A percentile compares a stretch with the other conserved stretches of the same genome.
Evolutionary conservation across 2,113 vertebrate species (phyloP).

Genomic region (Antechinus flavipes): DNA sequence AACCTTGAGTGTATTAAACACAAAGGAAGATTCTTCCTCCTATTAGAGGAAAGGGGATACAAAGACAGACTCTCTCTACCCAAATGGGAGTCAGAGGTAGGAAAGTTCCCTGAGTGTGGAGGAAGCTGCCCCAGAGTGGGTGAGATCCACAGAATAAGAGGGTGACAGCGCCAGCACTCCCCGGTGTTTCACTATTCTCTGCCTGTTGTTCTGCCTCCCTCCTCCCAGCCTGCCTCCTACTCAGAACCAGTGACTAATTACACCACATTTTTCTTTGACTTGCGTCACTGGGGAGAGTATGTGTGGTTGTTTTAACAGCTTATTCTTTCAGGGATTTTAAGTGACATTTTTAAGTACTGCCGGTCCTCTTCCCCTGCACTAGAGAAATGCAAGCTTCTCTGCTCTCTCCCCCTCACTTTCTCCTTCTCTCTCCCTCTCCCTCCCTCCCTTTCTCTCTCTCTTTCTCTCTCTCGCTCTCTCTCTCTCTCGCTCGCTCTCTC

Average conservation of each 20-base stretch:
- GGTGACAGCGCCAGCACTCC: conserved; percentile 17
- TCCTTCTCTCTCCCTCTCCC: conserved; percentile 24
- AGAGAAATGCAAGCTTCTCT: conserved; percentile 43
- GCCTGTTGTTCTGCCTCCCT: conserved; percentile 66
- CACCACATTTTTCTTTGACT: conserved; percentile 55
- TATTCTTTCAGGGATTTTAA: conserved; percentile 71
- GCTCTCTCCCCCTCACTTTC: conserved; percentile 59
- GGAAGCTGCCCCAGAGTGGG: background rate
- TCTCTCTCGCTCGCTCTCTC: background rate
- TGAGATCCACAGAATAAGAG: background rate
- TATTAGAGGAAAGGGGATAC: background rate
- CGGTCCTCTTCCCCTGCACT: conserved; percentile 65
- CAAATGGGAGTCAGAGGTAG: background rate
- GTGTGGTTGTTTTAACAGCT: conserved; percentile 68
- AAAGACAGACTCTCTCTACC: conserved; percentile 1
- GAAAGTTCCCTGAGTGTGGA: background rate
- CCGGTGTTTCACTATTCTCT: background rate
- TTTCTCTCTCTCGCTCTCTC: background rate
- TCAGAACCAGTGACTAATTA: conserved; percentile 78
- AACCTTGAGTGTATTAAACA: background rate
- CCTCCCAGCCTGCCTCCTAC: conserved; percentile 75
- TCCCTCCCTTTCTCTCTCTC: background rate
- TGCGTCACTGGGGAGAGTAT: conserved; percentile 74
- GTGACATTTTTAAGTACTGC: conserved; percentile 69
- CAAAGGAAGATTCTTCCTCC: conserved; percentile 10